Base-by-base conservation (phyloP, 2,113 vertebrate genomes). In the Tor tambroides region DNA sequence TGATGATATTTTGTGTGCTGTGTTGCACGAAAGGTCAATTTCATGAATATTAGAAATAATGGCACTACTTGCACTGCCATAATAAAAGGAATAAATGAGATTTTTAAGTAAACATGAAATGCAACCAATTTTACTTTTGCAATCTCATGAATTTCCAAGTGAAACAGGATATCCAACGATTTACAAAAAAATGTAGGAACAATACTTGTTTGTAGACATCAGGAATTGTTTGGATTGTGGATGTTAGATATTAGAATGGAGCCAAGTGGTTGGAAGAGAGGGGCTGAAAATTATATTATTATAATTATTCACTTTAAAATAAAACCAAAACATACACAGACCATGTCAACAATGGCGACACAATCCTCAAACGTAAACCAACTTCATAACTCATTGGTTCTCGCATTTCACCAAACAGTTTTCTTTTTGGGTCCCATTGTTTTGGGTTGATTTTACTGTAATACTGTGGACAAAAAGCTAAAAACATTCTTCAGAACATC, bases 1-100 rank as follows among this genome's bases (percentile, higher is more conserved):
- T 83, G 43, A 65, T 83, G 7, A 78, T 72, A 72, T 74, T 83
- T 72, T 84, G 41, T 51, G 21, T 59, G 65, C 83, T 32, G n/a
- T 72, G 56, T 26, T 81, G 54, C 30, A 30, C 14, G 28, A 28
- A 65, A 30, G 3, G 7, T 21, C 46, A 0, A 76, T 76, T 15
- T 46, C 30, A 80, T 41, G 43, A 14, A 12, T 74, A 59, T 11
- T 43, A 59, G 21, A 35, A 41, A 23, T 35, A 61, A 38, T n/a
- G 30, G 49, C 12, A 12, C 28, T 61, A 6, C 28, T 80, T 63
- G 56, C 78, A 63, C 0, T 41, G 54, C 6, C 17, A 17, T 30
- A 28, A 28, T 30, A 28, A 12, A 11, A 65, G 1, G 19, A 59
- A 59, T 23, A n/a, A n/a, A 61, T 61, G 23, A 8, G 56, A 61